Conservation (phyloP, 2,113 vertebrate genomes). For the Grammomys surdaster region DNA sequence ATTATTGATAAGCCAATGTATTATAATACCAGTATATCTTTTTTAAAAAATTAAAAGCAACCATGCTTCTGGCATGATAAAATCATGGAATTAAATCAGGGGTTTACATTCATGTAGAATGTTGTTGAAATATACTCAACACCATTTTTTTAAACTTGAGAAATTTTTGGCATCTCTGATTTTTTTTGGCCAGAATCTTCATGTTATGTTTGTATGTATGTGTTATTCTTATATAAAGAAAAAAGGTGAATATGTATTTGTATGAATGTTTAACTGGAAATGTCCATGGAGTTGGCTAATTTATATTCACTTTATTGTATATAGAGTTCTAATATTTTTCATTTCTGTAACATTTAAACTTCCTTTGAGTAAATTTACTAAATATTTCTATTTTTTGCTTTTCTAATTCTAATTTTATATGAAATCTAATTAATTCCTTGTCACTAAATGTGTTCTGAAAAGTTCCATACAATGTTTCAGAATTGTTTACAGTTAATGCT, state of each 20-base stretch:
- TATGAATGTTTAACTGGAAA: slow-evolving; percentile 83
- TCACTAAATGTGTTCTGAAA: slow-evolving; percentile 80
- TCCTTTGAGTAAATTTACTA: slow-evolving; percentile 87
- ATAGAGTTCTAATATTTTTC: slow-evolving; percentile 87
- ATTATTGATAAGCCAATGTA: slow-evolving; percentile 86
- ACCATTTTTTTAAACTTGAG: slow-evolving; percentile 77
- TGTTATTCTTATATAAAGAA: slow-evolving; percentile 71
- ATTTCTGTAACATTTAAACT: slow-evolving; percentile 87
- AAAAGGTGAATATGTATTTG: slow-evolving; percentile 83
- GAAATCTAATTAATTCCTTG: slow-evolving; percentile 75
- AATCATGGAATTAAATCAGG: slow-evolving; percentile 83
- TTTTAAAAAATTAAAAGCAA: slow-evolving; percentile 73
- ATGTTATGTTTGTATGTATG: slow-evolving; percentile 67
- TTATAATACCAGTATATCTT: slow-evolving; percentile 83
- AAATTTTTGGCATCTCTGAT: slow-evolving; percentile 73
- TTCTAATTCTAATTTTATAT: slow-evolving; percentile 81
- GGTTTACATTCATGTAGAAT: slow-evolving; percentile 84
- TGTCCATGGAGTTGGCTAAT: slow-evolving; percentile 84
- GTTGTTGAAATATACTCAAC: slow-evolving; percentile 82
- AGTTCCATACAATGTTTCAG: slow-evolving; percentile 82
- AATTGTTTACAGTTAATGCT: slow-evolving; percentile 88
- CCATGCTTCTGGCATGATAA: slow-evolving; percentile 81
- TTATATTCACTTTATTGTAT: slow-evolving; percentile 86
- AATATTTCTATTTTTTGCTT: slow-evolving; percentile 86
- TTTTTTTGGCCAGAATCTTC: slow-evolving; percentile 80